phyloP scores from a whole-genome alignment of 2,113 vertebrate species.

The Myrmecobius fasciatus region DNA sequence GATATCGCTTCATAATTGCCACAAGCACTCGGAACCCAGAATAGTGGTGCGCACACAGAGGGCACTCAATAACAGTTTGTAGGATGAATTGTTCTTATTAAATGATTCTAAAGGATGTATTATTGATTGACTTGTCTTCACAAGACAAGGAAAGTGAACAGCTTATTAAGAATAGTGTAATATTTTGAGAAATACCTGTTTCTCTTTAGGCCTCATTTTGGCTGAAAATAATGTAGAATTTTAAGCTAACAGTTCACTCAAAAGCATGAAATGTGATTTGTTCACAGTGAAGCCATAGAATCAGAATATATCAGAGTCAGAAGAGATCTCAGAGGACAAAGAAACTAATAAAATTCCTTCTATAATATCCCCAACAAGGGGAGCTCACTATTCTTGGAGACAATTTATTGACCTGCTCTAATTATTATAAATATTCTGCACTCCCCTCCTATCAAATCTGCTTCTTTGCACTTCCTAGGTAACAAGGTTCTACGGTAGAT shows the following conservation, averaged over 20 bases:
- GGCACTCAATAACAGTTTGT: background rate
- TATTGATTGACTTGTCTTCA: background rate
- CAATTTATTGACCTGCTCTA: background rate
- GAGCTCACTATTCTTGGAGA: background rate
- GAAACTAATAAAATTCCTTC: background rate
- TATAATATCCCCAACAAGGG: background rate
- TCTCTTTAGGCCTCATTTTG: background rate
- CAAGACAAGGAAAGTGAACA: background rate
- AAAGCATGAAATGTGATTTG: background rate
- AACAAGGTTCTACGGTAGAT: background rate
- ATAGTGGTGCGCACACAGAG: background rate
- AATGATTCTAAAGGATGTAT: background rate
- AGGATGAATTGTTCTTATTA: background rate
- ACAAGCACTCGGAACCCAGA: fast-evolving
- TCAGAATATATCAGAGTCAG: background rate
- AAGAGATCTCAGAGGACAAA: background rate
- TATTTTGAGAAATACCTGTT: background rate
- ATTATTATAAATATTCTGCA: background rate
- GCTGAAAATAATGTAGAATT: background rate
- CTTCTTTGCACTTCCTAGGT: background rate
- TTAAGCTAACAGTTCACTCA: background rate
- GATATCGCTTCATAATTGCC: background rate
- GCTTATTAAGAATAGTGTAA: background rate
- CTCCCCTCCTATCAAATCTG: background rate
- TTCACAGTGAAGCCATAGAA: background rate